A percentile compares a stretch with the other conserved stretches of the same genome.
These are phyloP conservation scores for Clarias platycephalus DNA, from an alignment of 2,797 vertebrate genomes.

Conservation along the genomic window DNA sequence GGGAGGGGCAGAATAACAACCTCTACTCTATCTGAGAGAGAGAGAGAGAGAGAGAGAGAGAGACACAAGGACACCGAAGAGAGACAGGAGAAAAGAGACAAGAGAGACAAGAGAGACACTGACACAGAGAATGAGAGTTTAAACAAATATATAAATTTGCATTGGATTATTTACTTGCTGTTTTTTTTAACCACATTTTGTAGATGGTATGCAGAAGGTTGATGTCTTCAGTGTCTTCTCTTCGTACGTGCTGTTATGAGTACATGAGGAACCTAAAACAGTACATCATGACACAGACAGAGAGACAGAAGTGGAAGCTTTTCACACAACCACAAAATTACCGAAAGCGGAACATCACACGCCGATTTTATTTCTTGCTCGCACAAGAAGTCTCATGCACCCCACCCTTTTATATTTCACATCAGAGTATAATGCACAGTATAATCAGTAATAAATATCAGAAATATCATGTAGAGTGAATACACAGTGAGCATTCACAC, in stretches of 20 bases:
- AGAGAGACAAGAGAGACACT: background rate
- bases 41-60: background rate
- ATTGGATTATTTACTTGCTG: no score
- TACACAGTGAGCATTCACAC: background rate
- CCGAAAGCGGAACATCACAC: background rate
- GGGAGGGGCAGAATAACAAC: slow-evolving; percentile 30
- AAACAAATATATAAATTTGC: background rate
- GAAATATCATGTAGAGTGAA: background rate
- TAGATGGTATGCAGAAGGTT: background rate
- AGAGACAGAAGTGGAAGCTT: background rate
- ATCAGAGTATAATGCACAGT: no score
- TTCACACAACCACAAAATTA: background rate
- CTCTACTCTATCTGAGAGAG: slow-evolving; percentile 27
- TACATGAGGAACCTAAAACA: background rate
- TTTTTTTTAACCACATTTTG: background rate
- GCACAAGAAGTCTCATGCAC: background rate
- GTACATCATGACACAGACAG: background rate
- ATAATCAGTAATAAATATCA: no score
- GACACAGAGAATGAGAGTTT: background rate
- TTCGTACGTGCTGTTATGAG: background rate
- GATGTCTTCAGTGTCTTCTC: background rate
- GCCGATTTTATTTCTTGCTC: background rate
- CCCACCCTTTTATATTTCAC: background rate
- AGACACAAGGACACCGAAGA: background rate
- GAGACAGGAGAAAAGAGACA: background rate